Base-by-base conservation (phyloP, 1,140 invertebrate genomes). In the Drosophila arawakana region DNA sequence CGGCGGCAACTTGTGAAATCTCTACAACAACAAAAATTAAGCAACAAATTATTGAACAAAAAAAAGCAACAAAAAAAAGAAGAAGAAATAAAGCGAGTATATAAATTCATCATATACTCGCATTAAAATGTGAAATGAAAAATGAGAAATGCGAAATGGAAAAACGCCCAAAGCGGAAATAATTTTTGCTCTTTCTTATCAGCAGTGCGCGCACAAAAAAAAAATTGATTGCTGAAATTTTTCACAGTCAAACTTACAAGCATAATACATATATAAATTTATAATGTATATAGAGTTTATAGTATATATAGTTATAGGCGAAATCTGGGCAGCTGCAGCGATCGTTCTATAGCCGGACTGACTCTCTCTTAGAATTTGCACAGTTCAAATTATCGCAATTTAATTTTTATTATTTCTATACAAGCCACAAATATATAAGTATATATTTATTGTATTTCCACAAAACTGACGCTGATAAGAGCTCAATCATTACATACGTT, bases 21-120 rank as follows among this genome's bases (percentile, higher is more conserved):
- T 78, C 54, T 66, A 44, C 55, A 78, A 54, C 62, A 81, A 70
- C 60, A 81, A 63, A 83, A 88, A 80, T 88, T 89, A 67, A 88
- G 74, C 80, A 89, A 88, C 80, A 88, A 86, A 88, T 84, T 73
- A 88, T 89, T 89, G 84, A 89, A 85, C 76, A 88, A 72, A 83
- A 88, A 84, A 80, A 61, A 37, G 1, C 18, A 47, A 10, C 10
- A 41, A 41, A 41, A 4, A 34, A 30, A 74, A 69, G 66, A 44
- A 80, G 68, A 76, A 65, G 18, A 39, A 43, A 59, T 39, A 58
- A 13, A 47, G 13, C 43, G 21, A 55, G 52, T 37, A 50, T 39
- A 72, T 50, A 43, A 7, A 50, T 25, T 35, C 11, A 39, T 41
- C 39, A 41, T 41, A 13, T 25, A 55, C 18, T 11, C 21, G 21